Base-by-base conservation (phyloP, 2,888 invertebrate species). In the Macaria notata region DNA sequence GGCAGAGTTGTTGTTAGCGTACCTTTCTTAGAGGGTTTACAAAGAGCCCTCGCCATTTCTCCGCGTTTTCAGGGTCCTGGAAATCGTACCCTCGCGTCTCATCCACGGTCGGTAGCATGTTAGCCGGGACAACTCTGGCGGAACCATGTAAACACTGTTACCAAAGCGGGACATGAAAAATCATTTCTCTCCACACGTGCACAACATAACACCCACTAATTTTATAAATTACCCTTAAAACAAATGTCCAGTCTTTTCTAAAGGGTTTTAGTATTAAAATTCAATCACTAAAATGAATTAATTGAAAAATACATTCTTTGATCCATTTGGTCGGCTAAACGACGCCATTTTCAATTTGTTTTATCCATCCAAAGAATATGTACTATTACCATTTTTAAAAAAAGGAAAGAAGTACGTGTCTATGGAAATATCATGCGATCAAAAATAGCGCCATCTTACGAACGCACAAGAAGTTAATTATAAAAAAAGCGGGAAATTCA, bases 1-100 rank as follows among this genome's bases (percentile, higher is more conserved):
- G 1, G 39, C 3, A 42, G 52, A 31, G 46, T 38, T 42, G n/a
- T 44, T 59, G 53, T 59, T 64, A 61, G 80, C 86, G 85, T 91
- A 98, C 98, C 95, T 96, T 97, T 86, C 95, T 95, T 76, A 98
- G 93, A 50, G 98, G 95, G 78, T 94, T 94, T 80, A 96, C 94
- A 87, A 98, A 96, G 68, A 98, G 93, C 67, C 98, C 97, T 81
- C 95, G 96, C 98, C 98, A 98, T 94, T 98, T 98, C 71, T 94
- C 94, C 73, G 94, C 94, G 92, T 97, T 98, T 86, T 97, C 97
- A 80, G 95, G 95, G 84, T 96, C 96, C 83, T 94, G 94, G 90
- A 97, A 98, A 93, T 98, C 97, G 92, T 96, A 96, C 67, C 91
- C 91, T 70, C 87, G 86, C 72, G 85, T 86, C 83, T 92, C 92